Base-by-base conservation (phyloP, 2,797 vertebrate genomes). In the Phrynocephalus guinanensis region DNA sequence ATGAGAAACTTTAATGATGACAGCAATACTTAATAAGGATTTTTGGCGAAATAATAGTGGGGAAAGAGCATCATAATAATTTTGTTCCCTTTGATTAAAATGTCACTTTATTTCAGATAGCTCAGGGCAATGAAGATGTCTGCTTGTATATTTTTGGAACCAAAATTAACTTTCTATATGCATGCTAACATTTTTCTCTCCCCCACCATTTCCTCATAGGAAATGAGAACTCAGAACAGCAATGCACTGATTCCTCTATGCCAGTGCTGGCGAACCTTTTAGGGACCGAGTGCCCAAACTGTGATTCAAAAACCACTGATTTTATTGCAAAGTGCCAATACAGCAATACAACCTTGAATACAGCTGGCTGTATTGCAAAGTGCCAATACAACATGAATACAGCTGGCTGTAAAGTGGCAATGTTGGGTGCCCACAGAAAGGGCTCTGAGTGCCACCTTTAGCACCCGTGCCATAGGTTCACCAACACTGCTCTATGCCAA, bases 21-120 rank as follows among this genome's bases (percentile, higher is more conserved):
- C 86, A 90, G 24, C 48, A 85, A 1, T 11, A 71, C 13, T 88
- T 90, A 82, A 89, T 70, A 72, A 92, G 66, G 28, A 50, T 30
- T 1, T 79, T 84, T 87, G 30, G 9, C 87, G 73, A 79, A 84
- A 73, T 77, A 18, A 20, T 68, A 86, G 1, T 83, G 28, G 38
- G 83, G 73, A 91, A 80, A 5, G 5, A 84, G 30, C 6, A 77
- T 89, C 30, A 22, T 79, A 84, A 76, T 24, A 90, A 24, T 22
- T 84, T 90, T 78, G 6, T 79, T 89, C 26, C 44, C 68, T 89
- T 79, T 16, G 3, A 76, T 86, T 83, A 79, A 33, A 60, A 76
- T 71, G 60, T 11, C 80, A 71, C 71, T 88, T 87, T 86, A 60
- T 79, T 91, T 26, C n/a, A 52, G 13, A 84, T 82, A 79, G 7